phyloP scores from a whole-genome alignment of 2,888 invertebrate species.

The Lepidocyrtoides sp. region DNA sequence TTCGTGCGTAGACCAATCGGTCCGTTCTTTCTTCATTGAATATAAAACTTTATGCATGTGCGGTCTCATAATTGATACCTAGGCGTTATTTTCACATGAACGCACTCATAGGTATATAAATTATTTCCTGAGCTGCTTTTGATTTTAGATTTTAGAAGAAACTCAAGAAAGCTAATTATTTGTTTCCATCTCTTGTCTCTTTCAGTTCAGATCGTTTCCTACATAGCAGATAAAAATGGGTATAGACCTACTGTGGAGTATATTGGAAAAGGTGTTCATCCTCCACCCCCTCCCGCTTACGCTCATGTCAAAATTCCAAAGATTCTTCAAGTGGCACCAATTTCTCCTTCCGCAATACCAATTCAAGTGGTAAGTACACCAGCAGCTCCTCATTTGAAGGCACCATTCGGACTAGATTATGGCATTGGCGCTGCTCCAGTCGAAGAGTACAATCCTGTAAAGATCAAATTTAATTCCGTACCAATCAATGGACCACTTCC shows the following conservation, averaged over 20 bases:
- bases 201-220: slow-evolving; percentile 83
- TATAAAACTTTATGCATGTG: neutral
- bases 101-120: slow-evolving; percentile 26
- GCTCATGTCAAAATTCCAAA: slow-evolving; percentile 83
- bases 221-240: slow-evolving; percentile 84
- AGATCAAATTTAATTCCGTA: slow-evolving; percentile 73
- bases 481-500: slow-evolving; percentile 70
- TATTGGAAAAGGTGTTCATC: slow-evolving; percentile 84
- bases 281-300: slow-evolving; percentile 84
- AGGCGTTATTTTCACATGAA: neutral
- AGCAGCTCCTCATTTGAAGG: slow-evolving; percentile 37
- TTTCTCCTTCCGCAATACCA: slow-evolving; percentile 47
- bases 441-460: slow-evolving; percentile 67
- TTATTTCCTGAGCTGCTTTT: neutral
- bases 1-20: slow-evolving; percentile 19
- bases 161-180: neutral
- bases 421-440: slow-evolving; percentile 25
- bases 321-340: slow-evolving; percentile 42
- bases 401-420: slow-evolving; percentile 45
- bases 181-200: no score
- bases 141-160: neutral
- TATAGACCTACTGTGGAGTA: slow-evolving; percentile 84
- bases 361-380: neutral
- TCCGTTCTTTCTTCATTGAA: slow-evolving; percentile 31
- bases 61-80: neutral